A percentile compares a stretch with the other conserved stretches of the same genome.
Conservation (phyloP, 2,888 invertebrate genomes). For the Antitype chi region DNA sequence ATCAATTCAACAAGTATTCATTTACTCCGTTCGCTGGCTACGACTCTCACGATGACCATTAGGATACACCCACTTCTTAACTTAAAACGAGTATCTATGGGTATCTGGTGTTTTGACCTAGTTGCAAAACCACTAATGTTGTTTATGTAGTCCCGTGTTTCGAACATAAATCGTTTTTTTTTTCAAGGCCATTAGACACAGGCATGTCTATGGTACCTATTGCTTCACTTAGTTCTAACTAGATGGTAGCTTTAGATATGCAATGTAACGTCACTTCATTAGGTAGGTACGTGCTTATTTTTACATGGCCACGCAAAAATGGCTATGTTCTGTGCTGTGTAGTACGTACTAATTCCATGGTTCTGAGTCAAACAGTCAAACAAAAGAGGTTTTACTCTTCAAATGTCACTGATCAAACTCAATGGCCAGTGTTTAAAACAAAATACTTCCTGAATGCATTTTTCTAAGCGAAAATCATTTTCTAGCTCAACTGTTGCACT, state of each 20-base stretch:
- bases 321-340: background rate
- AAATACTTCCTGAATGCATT: conserved; percentile 13
- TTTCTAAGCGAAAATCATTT: background rate
- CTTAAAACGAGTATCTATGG: conserved; percentile 80
- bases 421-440: conserved; percentile 18
- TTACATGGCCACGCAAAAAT: conserved; percentile 26
- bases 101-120: conserved; percentile 82
- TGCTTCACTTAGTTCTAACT: conserved; percentile 43
- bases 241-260: conserved; percentile 43
- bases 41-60: conserved; percentile 86
- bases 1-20: conserved; percentile 43
- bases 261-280: conserved; percentile 1
- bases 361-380: conserved; percentile 10
- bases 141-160: conserved; percentile 56
- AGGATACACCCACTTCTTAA: conserved; percentile 87
- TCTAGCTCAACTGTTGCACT: background rate
- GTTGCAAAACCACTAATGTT: conserved; percentile 79
- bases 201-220: conserved; percentile 27
- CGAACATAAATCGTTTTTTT: conserved; percentile 48
- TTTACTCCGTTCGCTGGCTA: conserved; percentile 48
- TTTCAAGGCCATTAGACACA: conserved; percentile 48
- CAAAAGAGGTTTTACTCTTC: conserved; percentile 31
- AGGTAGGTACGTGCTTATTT: conserved; percentile 37
- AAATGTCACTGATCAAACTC: conserved; percentile 9
- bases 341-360: background rate